phyloP scores from a whole-genome alignment of 1,140 invertebrate species.

The Drosophila mayri region DNA sequence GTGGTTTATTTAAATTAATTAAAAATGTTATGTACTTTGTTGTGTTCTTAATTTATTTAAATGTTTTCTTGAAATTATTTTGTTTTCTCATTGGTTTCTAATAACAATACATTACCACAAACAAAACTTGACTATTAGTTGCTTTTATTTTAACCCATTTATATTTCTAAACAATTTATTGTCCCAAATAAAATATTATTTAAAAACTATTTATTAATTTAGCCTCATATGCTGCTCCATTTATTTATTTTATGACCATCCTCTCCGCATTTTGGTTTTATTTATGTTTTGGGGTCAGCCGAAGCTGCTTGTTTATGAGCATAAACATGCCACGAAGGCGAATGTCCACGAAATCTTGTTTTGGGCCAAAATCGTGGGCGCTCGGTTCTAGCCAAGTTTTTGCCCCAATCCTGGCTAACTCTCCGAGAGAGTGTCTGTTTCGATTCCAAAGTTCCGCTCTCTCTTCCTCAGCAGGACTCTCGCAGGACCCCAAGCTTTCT shows the following conservation, averaged over 20 bases:
- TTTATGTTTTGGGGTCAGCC: conserved; percentile 42
- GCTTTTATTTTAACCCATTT: no score
- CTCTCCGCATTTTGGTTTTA: conserved; percentile 19
- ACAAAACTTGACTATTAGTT: no score
- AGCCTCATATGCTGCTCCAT: neutral
- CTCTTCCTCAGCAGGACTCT: neutral
- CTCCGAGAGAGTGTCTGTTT: conserved; percentile 34
- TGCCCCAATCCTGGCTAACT: conserved; percentile 47
- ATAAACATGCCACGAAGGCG: conserved; percentile 35
- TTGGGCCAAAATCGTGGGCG: conserved; percentile 17
- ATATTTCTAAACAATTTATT: neutral
- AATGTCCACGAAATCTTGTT: conserved; percentile 32
- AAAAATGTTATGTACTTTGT: no score
- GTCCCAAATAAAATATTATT: neutral
- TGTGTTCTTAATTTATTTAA: no score
- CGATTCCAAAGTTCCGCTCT: conserved; percentile 59
- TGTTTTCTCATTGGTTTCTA: no score
- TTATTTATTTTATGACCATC: neutral
- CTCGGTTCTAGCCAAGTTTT: conserved; percentile 33
- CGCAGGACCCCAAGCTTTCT: neutral
- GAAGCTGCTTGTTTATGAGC: conserved; percentile 37
- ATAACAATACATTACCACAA: no score
- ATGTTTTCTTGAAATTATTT: neutral
- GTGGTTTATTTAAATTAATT: no score
- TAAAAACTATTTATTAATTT: conserved; percentile 4